A percentile compares a stretch with the other conserved stretches of the same genome.
Conservation (phyloP, 2,113 vertebrate genomes). For the Nothoprocta pentlandii region DNA sequence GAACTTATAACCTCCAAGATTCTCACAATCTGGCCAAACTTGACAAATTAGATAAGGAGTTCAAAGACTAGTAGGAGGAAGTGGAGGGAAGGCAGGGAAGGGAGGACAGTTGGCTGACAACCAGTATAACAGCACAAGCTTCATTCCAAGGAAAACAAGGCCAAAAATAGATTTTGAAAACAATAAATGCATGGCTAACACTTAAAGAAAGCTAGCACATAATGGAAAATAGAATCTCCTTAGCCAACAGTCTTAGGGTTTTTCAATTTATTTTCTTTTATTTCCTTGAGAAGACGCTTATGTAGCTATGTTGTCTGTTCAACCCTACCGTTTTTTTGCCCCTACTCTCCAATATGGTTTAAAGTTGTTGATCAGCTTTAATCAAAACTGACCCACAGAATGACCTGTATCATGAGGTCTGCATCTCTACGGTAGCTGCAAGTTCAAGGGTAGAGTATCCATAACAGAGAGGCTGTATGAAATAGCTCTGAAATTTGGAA, state of each 20-base stretch:
- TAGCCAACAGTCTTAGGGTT: background rate
- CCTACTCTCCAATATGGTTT: background rate
- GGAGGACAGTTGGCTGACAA: constrained; percentile 2
- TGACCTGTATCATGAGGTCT: background rate
- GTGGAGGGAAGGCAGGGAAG: background rate
- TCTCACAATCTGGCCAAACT: constrained; percentile 11
- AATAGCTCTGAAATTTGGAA: background rate
- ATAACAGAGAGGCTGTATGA: background rate
- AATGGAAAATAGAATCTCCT: background rate
- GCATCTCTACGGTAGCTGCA: background rate
- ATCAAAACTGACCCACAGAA: background rate
- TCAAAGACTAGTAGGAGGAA: constrained; percentile 49
- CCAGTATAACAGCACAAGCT: constrained; percentile 12
- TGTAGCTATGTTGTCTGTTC: background rate
- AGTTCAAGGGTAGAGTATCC: background rate
- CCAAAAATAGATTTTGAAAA: constrained; percentile 48
- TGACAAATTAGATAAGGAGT: constrained; percentile 10
- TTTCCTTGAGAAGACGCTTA: background rate
- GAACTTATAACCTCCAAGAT: background rate
- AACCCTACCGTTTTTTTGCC: background rate
- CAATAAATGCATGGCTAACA: background rate
- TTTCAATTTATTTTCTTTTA: background rate
- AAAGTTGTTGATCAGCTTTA: background rate
- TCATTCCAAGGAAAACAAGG: constrained; percentile 51
- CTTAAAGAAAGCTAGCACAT: background rate